These are phyloP conservation scores for Nycticebus coucang DNA, from an alignment of 2,113 vertebrate species.

Conservation along the genomic window DNA sequence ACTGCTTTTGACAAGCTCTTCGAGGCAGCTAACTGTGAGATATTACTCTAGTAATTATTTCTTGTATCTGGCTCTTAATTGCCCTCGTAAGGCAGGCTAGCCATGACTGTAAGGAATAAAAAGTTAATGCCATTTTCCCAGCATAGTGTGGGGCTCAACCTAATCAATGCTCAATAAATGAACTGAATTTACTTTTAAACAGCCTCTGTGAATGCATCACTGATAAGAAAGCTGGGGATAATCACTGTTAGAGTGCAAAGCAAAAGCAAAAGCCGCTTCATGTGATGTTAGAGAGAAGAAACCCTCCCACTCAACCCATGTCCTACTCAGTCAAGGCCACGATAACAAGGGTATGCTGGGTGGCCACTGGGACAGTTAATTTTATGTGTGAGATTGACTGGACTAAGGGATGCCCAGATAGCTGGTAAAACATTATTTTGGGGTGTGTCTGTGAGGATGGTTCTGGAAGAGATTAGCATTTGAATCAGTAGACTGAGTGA, in stretches of 20 bases:
- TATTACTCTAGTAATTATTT: slow-evolving; percentile 33
- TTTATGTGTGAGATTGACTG: not conserved
- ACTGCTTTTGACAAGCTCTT: slow-evolving; percentile 61
- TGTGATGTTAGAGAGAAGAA: not conserved
- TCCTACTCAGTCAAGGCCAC: not conserved
- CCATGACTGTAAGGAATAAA: not conserved
- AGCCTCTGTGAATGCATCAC: not conserved
- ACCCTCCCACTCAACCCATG: not conserved
- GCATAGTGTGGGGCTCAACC: not conserved
- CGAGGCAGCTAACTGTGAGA: slow-evolving; percentile 50
- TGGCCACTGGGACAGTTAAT: not conserved
- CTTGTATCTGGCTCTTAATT: slow-evolving; percentile 55
- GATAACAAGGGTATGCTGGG: not conserved
- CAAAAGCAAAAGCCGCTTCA: not conserved
- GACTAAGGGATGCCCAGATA: not conserved
- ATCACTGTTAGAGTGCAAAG: not conserved
- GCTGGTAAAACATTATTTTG: not conserved
- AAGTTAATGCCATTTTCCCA: not conserved
- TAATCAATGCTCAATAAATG: not conserved
- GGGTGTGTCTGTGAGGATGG: not conserved
- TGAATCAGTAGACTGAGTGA: not conserved
- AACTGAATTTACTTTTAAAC: not conserved
- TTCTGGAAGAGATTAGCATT: not conserved
- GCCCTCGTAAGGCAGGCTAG: slow-evolving; percentile 46
- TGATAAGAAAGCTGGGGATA: not conserved